These are phyloP conservation scores for Odontesthes bonariensis DNA, from an alignment of 2,113 vertebrate genomes.

Conservation along the genomic window DNA sequence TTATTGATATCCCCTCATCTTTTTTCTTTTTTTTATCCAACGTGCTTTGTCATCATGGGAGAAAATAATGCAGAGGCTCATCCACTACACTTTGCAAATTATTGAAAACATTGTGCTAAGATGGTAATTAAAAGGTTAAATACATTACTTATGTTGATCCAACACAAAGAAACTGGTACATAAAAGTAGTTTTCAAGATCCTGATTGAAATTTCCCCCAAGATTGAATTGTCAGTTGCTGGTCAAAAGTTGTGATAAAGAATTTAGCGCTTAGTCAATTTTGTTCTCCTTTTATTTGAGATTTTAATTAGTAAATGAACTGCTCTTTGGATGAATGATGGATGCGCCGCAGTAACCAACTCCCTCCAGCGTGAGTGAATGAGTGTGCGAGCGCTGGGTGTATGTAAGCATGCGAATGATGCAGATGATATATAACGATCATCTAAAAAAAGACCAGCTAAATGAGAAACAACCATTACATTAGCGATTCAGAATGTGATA, in stretches of 20 bases:
- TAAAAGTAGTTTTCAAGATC: constrained; percentile 64
- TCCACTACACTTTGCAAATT: constrained; percentile 54
- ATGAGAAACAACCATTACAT: constrained; percentile 78
- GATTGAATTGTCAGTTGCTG: constrained; percentile 75
- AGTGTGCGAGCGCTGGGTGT: constrained; percentile 56
- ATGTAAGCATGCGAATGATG: constrained; percentile 69
- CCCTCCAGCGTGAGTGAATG: constrained; percentile 65
- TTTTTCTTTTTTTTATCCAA: constrained; percentile 45
- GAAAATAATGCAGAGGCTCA: constrained; percentile 37
- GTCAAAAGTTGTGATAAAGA: constrained; percentile 88
- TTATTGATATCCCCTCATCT: constrained; percentile 69
- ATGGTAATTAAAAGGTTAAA: constrained; percentile 66
- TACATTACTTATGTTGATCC: constrained; percentile 59
- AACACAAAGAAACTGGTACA: constrained; percentile 56
- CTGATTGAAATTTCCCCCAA: constrained; percentile 80
- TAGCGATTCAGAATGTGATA: constrained; percentile 66
- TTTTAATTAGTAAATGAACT: constrained; percentile 98
- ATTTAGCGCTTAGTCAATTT: constrained; percentile 90
- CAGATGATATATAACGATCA: constrained; percentile 74
- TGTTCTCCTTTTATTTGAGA: constrained; percentile 78
- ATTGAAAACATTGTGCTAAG: constrained; percentile 65
- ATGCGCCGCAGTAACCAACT: constrained; percentile 85
- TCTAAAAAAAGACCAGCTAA: constrained; percentile 63
- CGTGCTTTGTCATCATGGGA: constrained; percentile 44
- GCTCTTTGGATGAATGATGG: constrained; percentile 90